These are phyloP conservation scores for Nemotelus nigrinus DNA, from an alignment of 2,888 invertebrate genomes.

Conservation along the genomic window DNA sequence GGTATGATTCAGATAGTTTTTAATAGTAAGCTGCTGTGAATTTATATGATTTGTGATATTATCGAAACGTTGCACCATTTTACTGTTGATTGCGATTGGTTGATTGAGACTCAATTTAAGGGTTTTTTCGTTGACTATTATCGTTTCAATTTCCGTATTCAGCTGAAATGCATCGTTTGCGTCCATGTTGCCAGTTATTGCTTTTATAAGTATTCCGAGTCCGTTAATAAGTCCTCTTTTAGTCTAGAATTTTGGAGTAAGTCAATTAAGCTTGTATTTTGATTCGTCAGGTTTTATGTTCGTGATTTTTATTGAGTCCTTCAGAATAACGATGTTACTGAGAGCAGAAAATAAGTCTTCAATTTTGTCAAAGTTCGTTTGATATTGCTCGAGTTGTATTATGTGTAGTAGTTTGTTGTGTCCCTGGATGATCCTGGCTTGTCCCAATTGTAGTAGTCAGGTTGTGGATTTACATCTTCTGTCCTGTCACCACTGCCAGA, in stretches of 20 bases:
- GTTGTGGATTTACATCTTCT: neutral
- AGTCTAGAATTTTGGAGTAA: conserved; percentile 9
- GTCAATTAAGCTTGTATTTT: neutral
- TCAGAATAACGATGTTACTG: neutral
- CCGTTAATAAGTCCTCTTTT: conserved; percentile 41
- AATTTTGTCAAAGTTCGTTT: conserved; percentile 16
- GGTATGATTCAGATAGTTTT: conserved; percentile 2
- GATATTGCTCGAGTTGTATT: neutral
- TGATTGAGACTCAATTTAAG: neutral
- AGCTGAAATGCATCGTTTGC: conserved; percentile 13
- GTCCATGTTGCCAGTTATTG: conserved; percentile 24
- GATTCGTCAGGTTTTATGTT: conserved; percentile 5
- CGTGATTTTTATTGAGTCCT: conserved; percentile 17
- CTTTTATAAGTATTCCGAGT: conserved; percentile 30
- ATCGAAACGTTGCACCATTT: conserved; percentile 36
- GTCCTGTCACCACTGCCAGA: neutral
- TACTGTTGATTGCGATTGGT: conserved; percentile 26
- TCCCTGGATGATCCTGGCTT: neutral
- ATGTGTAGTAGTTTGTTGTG: conserved; percentile 23
- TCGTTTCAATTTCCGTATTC: conserved; percentile 22
- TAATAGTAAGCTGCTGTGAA: conserved; percentile 17
- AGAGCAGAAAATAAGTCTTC: neutral
- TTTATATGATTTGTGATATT: conserved; percentile 41
- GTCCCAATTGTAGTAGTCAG: neutral
- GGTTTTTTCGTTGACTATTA: conserved; percentile 2